Evolutionary conservation across 2,888 invertebrate genomes (phyloP).

Genomic region (Lasioglossum oenotherae): DNA sequence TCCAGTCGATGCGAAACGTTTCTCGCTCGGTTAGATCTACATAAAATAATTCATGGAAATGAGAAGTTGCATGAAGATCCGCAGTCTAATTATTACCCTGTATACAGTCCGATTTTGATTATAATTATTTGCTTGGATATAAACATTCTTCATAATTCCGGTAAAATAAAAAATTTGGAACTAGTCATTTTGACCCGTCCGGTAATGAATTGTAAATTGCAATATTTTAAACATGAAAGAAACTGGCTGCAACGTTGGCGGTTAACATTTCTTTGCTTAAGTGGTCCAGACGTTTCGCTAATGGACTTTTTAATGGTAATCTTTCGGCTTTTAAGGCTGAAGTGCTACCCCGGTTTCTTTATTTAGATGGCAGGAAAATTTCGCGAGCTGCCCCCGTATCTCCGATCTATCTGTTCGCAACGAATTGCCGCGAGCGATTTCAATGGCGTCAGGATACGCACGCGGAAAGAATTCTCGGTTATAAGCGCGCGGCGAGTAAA

Average conservation of each 20-base stretch:
- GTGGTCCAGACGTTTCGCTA: not conserved
- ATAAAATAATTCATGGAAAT: no score
- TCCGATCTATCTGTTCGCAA: not conserved
- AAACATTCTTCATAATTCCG: no score
- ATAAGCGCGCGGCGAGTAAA: conserved; percentile 2
- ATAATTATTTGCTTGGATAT: no score
- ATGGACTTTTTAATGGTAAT: not conserved
- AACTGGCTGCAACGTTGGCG: not conserved
- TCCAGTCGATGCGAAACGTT: no score
- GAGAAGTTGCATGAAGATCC: no score
- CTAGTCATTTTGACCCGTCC: no score
- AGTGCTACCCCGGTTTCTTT: not conserved
- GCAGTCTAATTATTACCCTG: no score
- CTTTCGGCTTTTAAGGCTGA: not conserved
- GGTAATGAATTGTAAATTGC: not conserved
- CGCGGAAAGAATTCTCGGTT: not conserved
- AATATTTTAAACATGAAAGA: not conserved
- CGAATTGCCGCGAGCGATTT: not conserved
- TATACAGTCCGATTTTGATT: no score
- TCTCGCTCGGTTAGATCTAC: no score
- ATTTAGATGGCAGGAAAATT: not conserved
- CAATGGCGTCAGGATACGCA: not conserved
- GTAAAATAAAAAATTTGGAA: no score
- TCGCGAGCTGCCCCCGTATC: not conserved
- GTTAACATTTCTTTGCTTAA: not conserved